Evolutionary conservation across 2,113 vertebrate genomes (phyloP), one percentile per base, ranked within the genome.

Genomic region (Cavia aperea): DNA sequence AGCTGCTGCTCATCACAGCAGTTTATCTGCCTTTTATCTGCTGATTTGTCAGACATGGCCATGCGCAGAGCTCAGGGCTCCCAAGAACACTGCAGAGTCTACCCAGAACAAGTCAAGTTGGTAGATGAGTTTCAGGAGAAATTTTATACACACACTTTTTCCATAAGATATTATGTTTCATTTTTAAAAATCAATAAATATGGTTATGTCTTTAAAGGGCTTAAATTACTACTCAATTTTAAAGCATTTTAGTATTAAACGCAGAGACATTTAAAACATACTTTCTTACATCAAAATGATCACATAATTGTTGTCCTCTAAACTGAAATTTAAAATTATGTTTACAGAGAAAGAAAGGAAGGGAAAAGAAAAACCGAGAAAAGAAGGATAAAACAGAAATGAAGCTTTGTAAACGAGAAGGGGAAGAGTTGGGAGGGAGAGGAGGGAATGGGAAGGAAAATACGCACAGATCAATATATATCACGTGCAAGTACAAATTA

Each of bases 311-410:
- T 9, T 2, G 6, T 81, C 16, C 68, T 66, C 56, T 75, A 75
- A 94, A 72, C 72, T 79, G 43, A 85, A 72, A 90, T 56, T 58
- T 72, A 29, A 88, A 87, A 51, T 87, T 94, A 4, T 75, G 24
- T 66, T 87, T 18, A 85, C 33, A 15, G 33, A 15, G 15, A 68
- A 36, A 33, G 31, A 5, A 66, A 33, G 29, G 31, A 66, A 33
- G 31, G 36, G 33, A 68, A 68, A 36, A 18, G 16, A 68, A 26
- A 26, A 26, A 63, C 11, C 26, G 62, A 26, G 62, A 63, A 18
- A 7, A 18, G 33, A 68, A 36, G 33, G 66, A n/a, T 68, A n/a
- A 68, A 19, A 68, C 16, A 68, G 66, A 68, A 68, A 68, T 15
- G 18, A 68, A 68, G 15, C 33, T 68, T 68, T 18, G 66, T 68